These are phyloP conservation scores for Aotus griseimembra DNA, from an alignment of 2,797 vertebrate genomes.

Conservation along the genomic window DNA sequence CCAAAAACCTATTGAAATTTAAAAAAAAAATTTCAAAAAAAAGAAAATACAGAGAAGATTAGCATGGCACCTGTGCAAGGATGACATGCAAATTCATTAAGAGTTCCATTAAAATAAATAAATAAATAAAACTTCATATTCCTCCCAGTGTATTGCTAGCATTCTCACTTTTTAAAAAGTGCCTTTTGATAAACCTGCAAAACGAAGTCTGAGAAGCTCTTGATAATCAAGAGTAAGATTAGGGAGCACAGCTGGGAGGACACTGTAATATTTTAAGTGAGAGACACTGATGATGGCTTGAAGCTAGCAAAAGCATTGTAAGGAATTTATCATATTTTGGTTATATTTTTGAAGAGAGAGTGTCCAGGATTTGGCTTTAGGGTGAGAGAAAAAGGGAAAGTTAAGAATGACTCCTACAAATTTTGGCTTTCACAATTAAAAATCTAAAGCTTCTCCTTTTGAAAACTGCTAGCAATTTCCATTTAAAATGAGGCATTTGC, in stretches of 20 bases:
- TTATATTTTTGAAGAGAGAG: background rate
- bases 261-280: background rate
- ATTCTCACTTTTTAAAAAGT: background rate
- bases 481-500: background rate
- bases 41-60: background rate
- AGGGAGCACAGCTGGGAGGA: background rate
- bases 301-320: background rate
- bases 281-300: fast-evolving
- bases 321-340: background rate
- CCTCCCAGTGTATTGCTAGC: background rate
- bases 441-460: background rate
- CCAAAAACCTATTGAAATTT: background rate
- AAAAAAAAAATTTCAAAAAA: too few relatives aligned
- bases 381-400: background rate
- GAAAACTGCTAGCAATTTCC: background rate
- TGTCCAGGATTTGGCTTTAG: background rate
- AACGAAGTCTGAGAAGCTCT: background rate
- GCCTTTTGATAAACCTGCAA: background rate
- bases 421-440: background rate
- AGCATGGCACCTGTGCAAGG: background rate
- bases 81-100: background rate
- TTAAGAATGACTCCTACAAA: background rate
- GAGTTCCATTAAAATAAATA: background rate
- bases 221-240: background rate
- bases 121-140: background rate